phyloP scores from a whole-genome alignment of 2,797 vertebrate genomes.

The Cyclopterus lumpus region DNA sequence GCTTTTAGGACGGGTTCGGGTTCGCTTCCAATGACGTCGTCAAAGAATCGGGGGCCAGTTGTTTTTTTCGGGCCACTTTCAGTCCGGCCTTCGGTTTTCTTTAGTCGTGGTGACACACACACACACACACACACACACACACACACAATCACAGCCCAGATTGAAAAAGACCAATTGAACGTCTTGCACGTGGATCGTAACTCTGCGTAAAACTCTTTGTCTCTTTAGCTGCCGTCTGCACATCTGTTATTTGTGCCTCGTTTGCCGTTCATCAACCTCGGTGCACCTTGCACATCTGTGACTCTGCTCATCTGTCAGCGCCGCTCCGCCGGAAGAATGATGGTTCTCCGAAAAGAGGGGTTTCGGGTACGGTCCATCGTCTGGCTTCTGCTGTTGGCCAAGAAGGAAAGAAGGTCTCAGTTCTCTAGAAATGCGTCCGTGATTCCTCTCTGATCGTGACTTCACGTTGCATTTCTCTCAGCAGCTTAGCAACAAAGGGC shows the following conservation, averaged over 20 bases:
- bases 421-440: background rate
- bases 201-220: background rate
- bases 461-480: background rate
- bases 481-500: too few relatives aligned
- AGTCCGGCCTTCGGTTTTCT: background rate
- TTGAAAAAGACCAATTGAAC: background rate
- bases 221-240: conserved; percentile 30
- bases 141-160: too few relatives aligned
- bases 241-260: conserved; percentile 66
- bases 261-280: conserved; percentile 29
- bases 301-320: conserved; percentile 19
- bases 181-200: background rate
- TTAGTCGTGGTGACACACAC: background rate
- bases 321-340: background rate
- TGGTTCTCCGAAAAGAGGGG: conserved; percentile 9
- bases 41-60: too few relatives aligned
- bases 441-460: background rate
- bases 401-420: background rate
- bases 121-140: too few relatives aligned
- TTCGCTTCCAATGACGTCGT: background rate
- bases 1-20: background rate
- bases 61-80: background rate
- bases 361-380: conserved; percentile 9
- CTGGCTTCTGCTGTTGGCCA: background rate
- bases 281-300: conserved; percentile 61